Evolutionary conservation across 2,113 vertebrate genomes (phyloP).

Genomic region (Seriola aureovittata): DNA sequence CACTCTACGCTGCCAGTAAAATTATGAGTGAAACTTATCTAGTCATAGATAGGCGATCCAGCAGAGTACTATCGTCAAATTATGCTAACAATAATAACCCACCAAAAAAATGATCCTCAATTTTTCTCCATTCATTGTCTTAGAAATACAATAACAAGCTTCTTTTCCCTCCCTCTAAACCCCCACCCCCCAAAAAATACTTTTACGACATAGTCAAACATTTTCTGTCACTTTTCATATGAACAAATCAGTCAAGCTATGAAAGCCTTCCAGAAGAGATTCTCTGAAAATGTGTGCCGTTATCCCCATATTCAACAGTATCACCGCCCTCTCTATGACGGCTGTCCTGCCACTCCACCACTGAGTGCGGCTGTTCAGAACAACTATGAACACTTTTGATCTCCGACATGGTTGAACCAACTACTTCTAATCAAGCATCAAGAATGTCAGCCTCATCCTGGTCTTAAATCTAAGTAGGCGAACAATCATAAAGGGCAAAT

Average conservation of each 20-base stretch:
- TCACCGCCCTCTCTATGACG: background rate
- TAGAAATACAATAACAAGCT: background rate
- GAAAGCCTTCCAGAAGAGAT: background rate
- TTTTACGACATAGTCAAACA: background rate
- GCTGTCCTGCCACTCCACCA: no score
- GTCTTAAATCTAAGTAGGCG: background rate
- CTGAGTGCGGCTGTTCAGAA: background rate
- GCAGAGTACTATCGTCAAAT: background rate
- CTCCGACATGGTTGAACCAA: background rate
- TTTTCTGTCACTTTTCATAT: background rate
- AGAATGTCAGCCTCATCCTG: background rate
- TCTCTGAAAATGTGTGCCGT: background rate
- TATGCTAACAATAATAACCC: background rate
- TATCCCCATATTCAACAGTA: background rate
- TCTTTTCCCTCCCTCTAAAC: background rate
- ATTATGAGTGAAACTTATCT: background rate
- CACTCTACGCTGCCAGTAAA: background rate
- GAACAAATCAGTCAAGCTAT: background rate
- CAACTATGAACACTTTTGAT: background rate
- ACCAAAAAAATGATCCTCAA: background rate
- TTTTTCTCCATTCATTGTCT: background rate
- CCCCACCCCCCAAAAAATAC: background rate
- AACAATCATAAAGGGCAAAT: background rate
- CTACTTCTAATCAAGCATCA: background rate
- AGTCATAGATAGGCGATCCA: background rate